These are phyloP conservation scores for Circaetus gallicus DNA, from an alignment of 2,113 vertebrate species.

Conservation along the genomic window DNA sequence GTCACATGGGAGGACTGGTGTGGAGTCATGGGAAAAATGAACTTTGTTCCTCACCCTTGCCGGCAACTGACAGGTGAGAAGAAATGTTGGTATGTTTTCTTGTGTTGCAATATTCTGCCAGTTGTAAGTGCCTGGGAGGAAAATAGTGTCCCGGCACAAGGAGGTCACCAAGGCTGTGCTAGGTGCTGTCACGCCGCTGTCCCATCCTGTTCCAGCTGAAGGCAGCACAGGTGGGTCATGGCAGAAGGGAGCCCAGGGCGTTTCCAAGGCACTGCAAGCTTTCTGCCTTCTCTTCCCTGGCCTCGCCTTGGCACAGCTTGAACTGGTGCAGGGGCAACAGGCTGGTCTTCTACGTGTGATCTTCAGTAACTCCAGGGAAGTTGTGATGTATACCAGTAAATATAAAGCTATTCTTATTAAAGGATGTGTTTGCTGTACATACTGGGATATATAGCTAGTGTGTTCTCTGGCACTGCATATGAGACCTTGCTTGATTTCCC, in stretches of 20 bases:
- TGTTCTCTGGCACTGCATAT: not conserved
- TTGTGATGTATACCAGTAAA: not conserved
- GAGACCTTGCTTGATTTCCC: not conserved
- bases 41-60: not conserved
- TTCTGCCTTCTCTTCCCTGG: not conserved
- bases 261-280: not conserved
- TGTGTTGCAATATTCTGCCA: not conserved
- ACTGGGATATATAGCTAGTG: not conserved
- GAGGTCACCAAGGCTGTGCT: no score
- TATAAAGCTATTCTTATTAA: not conserved
- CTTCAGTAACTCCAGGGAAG: not conserved
- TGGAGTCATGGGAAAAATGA: not conserved
- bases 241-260: no score
- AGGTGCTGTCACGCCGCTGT: rapidly evolving
- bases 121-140: not conserved
- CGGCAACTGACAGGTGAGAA: not conserved
- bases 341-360: not conserved
- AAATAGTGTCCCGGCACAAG: rapidly evolving
- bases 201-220: not conserved
- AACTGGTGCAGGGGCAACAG: not conserved
- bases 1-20: not conserved
- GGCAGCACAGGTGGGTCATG: not conserved
- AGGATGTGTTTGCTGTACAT: not conserved
- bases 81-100: not conserved
- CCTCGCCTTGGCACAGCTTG: not conserved